Percentiles rank a stretch among this genome's conserved stretches.
Evolutionary conservation across 2,888 invertebrate genomes (phyloP).

Genomic region (Epiblema foenella): DNA sequence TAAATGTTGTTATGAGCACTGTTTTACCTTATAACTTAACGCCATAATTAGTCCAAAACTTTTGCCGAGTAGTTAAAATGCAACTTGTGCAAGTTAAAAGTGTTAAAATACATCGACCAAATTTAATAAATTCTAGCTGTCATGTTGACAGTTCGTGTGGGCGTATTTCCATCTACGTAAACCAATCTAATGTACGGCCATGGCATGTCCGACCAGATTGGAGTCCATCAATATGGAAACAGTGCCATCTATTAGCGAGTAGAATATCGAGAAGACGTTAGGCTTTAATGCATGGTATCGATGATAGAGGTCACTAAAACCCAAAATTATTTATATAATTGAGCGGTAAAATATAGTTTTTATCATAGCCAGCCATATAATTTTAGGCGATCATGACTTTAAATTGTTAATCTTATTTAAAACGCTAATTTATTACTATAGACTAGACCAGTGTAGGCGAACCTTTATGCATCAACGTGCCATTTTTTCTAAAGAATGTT

Average conservation of each 20-base stretch:
- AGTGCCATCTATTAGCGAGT: conserved; percentile 27
- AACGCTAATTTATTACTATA: no score
- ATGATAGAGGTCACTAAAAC: not conserved
- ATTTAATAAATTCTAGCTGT: conserved; percentile 28
- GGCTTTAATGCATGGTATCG: not conserved
- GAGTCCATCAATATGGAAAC: not conserved
- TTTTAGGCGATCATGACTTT: no score
- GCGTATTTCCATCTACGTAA: conserved; percentile 39
- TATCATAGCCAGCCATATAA: no score
- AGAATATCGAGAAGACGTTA: not conserved
- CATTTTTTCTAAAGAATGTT: no score
- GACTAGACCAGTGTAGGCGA: no score
- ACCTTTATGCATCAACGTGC: no score
- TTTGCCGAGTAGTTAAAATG: conserved; percentile 20
- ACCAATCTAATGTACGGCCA: not conserved
- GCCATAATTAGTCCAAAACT: conserved; percentile 23
- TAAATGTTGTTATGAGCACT: not conserved
- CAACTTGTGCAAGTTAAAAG: no score
- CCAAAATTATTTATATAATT: not conserved
- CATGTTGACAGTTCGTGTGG: conserved; percentile 37
- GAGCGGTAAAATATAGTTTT: no score
- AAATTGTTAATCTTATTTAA: no score
- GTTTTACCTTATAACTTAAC: conserved; percentile 37
- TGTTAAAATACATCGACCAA: conserved; percentile 38
- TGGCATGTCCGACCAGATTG: not conserved